Percentiles rank a stretch among this genome's conserved stretches.
phyloP scores from a whole-genome alignment of 2,113 vertebrate genomes.

The Myotis yumanensis region DNA sequence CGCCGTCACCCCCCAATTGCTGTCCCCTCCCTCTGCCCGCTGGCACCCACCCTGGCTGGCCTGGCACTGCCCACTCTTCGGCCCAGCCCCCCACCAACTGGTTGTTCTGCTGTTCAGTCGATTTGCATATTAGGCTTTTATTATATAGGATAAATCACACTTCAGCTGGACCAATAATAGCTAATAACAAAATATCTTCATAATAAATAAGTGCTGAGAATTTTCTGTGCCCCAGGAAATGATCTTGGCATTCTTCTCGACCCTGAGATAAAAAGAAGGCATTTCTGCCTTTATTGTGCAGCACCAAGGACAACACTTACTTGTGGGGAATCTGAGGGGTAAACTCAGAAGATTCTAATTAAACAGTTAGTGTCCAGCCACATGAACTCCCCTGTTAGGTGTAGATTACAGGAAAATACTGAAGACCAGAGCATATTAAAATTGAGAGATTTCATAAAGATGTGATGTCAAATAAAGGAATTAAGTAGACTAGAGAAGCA shows the following conservation, averaged over 20 bases:
- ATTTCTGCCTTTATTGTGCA: background rate
- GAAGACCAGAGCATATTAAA: background rate
- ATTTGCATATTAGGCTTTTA: too few relatives aligned
- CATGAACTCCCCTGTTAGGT: background rate
- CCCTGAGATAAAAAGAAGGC: background rate
- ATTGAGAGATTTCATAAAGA: background rate
- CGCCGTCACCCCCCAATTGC: too few relatives aligned
- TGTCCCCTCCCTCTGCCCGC: too few relatives aligned
- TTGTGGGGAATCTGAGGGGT: background rate
- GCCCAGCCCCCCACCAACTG: too few relatives aligned
- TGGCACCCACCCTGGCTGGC: too few relatives aligned
- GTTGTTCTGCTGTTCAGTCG: rapidly evolving
- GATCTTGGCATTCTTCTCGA: background rate
- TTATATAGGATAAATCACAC: background rate
- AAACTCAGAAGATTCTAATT: background rate
- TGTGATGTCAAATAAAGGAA: background rate
- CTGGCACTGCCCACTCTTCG: too few relatives aligned
- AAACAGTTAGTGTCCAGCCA: background rate
- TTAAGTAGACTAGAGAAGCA: background rate
- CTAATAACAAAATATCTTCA: background rate
- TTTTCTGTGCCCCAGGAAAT: background rate
- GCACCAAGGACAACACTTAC: background rate
- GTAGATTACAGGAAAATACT: background rate
- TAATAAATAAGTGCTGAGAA: background rate
- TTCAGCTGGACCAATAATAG: background rate